phyloP scores from a whole-genome alignment of 2,888 invertebrate genomes.

The Serripes groenlandicus region DNA sequence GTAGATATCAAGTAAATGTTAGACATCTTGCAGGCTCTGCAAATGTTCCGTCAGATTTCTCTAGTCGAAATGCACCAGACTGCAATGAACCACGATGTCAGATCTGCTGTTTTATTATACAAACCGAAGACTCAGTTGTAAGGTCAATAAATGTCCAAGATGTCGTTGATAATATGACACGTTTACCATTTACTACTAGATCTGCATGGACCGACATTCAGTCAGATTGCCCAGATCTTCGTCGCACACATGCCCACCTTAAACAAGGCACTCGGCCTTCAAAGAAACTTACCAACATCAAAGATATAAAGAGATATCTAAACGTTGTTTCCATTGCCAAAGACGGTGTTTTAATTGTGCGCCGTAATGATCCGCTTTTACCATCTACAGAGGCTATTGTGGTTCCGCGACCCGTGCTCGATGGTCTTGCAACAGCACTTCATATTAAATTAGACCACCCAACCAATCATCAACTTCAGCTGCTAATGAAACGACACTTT shows the following conservation, averaged over 20 bases:
- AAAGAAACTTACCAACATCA: too few relatives aligned
- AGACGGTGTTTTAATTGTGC: conserved; percentile 34
- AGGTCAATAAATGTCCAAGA: conserved; percentile 30
- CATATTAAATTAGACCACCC: conserved; percentile 53
- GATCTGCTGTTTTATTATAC: conserved; percentile 51
- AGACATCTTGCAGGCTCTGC: too few relatives aligned
- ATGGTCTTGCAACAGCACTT: conserved; percentile 22
- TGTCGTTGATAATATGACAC: too few relatives aligned
- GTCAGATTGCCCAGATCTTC: conserved; percentile 67
- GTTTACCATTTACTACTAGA: conserved; percentile 65
- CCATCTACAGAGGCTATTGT: too few relatives aligned
- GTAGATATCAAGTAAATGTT: too few relatives aligned
- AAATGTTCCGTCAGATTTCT: conserved; percentile 67
- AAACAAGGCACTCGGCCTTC: conserved; percentile 68
- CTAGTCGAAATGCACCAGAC: conserved; percentile 61
- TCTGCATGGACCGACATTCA: conserved; percentile 65
- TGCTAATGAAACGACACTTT: conserved; percentile 49
- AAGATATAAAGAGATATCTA: conserved; percentile 63
- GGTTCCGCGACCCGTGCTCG: conserved; percentile 11
- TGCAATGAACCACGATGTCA: conserved; percentile 65
- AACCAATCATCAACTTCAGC: conserved; percentile 51
- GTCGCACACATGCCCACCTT: conserved; percentile 65
- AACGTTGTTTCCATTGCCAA: conserved; percentile 57
- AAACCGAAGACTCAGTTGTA: conserved; percentile 67
- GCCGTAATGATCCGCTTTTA: conserved; percentile 14